These are phyloP conservation scores for Octodonta nipae DNA, from an alignment of 2,888 invertebrate genomes.

Conservation along the genomic window DNA sequence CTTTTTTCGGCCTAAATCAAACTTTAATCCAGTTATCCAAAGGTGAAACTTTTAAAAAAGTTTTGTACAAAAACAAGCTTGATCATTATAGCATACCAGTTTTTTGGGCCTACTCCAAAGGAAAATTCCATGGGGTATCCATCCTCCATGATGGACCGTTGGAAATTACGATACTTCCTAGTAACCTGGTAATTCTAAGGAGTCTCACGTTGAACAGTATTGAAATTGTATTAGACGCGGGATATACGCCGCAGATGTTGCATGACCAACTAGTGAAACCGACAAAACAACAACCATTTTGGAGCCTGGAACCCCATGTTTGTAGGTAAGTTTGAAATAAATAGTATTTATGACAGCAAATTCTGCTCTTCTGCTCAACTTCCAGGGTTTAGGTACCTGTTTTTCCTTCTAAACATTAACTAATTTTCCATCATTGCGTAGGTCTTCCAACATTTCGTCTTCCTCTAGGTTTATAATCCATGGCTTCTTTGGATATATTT, in stretches of 20 bases:
- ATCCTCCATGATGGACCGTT: constrained; percentile 42
- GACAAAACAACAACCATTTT: constrained; percentile 27
- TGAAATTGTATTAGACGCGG: constrained; percentile 39
- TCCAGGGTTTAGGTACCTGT: too few species aligned
- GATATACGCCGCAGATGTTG: constrained; percentile 40
- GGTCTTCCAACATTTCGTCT: too few species aligned
- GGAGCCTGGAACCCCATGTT: constrained; percentile 37
- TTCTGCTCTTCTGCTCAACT: too few species aligned
- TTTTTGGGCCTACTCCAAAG: constrained; percentile 41
- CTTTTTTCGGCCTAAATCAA: constrained; percentile 45
- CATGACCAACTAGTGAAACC: constrained; percentile 25
- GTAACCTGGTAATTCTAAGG: constrained; percentile 42
- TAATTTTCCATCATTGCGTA: too few species aligned
- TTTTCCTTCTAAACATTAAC: too few species aligned
- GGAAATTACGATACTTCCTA: constrained; percentile 40
- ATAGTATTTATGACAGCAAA: constrained; percentile 1
- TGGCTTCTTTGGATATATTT: too few species aligned
- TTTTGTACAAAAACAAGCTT: constrained; percentile 38
- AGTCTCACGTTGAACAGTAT: constrained; percentile 37
- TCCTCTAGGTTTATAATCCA: too few species aligned
- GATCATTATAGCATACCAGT: constrained; percentile 39
- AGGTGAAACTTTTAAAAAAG: constrained; percentile 26
- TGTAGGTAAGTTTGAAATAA: constrained; percentile 27
- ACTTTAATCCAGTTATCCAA: constrained; percentile 31
- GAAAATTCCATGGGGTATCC: constrained; percentile 43